Base-by-base conservation (phyloP, 2,113 vertebrate species). In the Morone saxatilis region DNA sequence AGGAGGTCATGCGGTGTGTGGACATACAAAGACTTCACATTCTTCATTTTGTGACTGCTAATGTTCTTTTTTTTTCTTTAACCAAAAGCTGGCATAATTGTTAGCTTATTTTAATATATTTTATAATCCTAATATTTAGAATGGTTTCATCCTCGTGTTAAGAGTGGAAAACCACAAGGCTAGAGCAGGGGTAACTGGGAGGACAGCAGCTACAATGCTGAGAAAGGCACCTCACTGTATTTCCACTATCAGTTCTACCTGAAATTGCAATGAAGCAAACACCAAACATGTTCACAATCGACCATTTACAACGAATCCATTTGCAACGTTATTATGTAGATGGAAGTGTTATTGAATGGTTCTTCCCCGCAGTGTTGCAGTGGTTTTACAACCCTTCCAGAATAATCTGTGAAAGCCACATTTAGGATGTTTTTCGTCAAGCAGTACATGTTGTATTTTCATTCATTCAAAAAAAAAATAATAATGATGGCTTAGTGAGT, bases 391-490 rank as follows among this genome's bases (percentile, higher is more conserved):
- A 61, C 54, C 78, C 67, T 66, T 89, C 80, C 85, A 86, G 78
- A 83, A 86, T 87, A 77, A 82, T 91, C 84, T 66, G 90, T 72
- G 73, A 88, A 88, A 88, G 87, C 73, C 78, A 82, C 89, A 82
- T 82, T 84, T 80, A 66, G 72, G 65, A 75, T 86, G 74, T 89
- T 92, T 83, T 88, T 83, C 63, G 70, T 88, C 76, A 78, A 82
- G 63, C 67, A 85, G 25, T 71, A 67, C 73, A 84, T 77, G 78
- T 78, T 88, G 59, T 96, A 88, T 91, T 90, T 88, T 67, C 65
- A 74, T 76, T 81, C 10, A 47, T 47, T 47, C 41, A 0, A 60
- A 66, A 81, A 79, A 57, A 54, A 20, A 63, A 65, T 72, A 68
- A 45, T 31, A 60, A 6, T 71, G 31, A 84, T 76, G 81, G 40